phyloP scores from a whole-genome alignment of 2,797 vertebrate genomes.

The Smutsia gigantea region DNA sequence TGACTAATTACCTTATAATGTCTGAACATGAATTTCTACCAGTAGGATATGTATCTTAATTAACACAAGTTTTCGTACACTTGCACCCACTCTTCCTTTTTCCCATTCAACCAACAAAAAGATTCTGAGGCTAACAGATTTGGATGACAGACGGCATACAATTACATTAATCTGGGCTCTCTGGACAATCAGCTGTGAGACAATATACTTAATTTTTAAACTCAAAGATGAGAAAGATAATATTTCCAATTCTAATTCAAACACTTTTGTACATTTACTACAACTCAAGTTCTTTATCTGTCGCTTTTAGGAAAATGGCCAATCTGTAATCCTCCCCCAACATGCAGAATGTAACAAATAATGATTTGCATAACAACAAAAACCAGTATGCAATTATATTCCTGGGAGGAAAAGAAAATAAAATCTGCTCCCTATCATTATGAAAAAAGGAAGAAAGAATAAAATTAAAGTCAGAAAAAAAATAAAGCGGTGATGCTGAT shows the following conservation, averaged over 20 bases:
- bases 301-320: not conserved
- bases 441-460: not conserved
- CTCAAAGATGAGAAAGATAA: not conserved
- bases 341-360: not conserved
- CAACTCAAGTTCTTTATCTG: not conserved
- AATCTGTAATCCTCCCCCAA: not conserved
- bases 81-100: not conserved
- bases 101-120: not conserved
- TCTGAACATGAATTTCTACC: constrained; percentile 31
- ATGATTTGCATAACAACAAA: not conserved
- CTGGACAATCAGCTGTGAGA: not conserved
- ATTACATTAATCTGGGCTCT: not conserved
- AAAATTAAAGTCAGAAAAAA: not conserved
- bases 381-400: not conserved
- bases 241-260: not conserved
- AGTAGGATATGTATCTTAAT: constrained; percentile 39
- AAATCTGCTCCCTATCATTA: not conserved
- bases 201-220: constrained; percentile 4
- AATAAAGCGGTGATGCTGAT: not conserved
- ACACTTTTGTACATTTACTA: not conserved
- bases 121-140: not conserved
- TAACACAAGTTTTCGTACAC: not conserved
- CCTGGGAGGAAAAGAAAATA: not conserved
- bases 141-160: not conserved
- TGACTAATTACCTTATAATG: constrained; percentile 46